Conservation (phyloP, 2,888 invertebrate species). For the Melipona bicolor region DNA sequence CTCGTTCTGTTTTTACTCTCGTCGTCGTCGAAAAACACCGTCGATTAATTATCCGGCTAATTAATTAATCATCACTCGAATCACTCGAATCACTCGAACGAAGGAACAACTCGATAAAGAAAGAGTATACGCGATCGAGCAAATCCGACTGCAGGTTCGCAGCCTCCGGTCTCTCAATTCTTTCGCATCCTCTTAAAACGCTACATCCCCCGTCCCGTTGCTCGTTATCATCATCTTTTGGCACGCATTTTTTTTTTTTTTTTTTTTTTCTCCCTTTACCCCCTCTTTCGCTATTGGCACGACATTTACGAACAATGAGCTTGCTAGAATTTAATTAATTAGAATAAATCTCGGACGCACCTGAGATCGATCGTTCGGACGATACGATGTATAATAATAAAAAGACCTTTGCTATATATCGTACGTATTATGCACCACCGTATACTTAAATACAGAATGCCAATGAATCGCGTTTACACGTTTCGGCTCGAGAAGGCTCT, state of each 20-base stretch:
- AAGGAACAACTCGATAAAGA: neutral
- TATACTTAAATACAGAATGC: conserved; percentile 46
- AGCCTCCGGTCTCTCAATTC: conserved; percentile 23
- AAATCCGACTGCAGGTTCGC: conserved; percentile 17
- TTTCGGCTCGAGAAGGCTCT: conserved; percentile 59
- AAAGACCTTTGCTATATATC: conserved; percentile 40
- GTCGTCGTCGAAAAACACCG: neutral
- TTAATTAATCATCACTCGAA: neutral
- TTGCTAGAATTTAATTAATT: conserved; percentile 59
- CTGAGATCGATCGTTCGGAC: conserved; percentile 64
- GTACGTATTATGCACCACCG: conserved; percentile 34
- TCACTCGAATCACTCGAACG: neutral
- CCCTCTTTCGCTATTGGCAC: conserved; percentile 61
- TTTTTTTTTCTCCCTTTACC: conserved; percentile 30
- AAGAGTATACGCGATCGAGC: conserved; percentile 19
- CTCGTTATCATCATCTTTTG: conserved; percentile 15
- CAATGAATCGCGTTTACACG: conserved; percentile 39
- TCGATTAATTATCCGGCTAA: neutral
- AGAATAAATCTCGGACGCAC: conserved; percentile 68
- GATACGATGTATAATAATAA: conserved; percentile 59
- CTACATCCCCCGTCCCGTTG: conserved; percentile 21
- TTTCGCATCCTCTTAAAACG: conserved; percentile 41
- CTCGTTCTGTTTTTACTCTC: conserved; percentile 9
- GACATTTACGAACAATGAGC: conserved; percentile 66
- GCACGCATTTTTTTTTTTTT: neutral